These are phyloP conservation scores for Siniperca chuatsi DNA, from an alignment of 2,113 vertebrate genomes.

Conservation along the genomic window DNA sequence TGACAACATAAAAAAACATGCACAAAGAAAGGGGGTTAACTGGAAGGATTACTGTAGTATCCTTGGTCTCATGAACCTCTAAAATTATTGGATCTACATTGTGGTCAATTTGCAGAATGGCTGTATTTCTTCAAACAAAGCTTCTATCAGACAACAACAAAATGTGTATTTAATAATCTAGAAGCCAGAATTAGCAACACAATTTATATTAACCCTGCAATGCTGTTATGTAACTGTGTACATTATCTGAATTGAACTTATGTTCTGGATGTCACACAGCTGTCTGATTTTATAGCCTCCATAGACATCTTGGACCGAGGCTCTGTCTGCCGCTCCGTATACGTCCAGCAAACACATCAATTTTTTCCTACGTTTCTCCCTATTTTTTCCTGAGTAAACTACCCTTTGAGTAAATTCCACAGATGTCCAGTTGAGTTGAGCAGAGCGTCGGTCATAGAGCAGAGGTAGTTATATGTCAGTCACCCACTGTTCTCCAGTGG, in stretches of 20 bases:
- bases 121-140: constrained; percentile 10
- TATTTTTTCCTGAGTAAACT: constrained; percentile 29
- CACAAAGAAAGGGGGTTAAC: neutral
- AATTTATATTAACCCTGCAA: constrained; percentile 8
- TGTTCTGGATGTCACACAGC: constrained; percentile 47
- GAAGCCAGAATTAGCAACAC: neutral
- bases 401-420: constrained; percentile 62
- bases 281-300: constrained; percentile 7
- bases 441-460: constrained; percentile 49
- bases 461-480: constrained; percentile 73
- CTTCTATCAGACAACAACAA: neutral
- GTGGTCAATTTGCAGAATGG: neutral
- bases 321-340: neutral
- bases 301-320: neutral
- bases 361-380: constrained; percentile 20
- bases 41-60: neutral
- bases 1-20: neutral
- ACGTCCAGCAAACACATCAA: neutral
- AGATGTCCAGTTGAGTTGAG: constrained; percentile 70
- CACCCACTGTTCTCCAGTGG: constrained; percentile 68
- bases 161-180: constrained; percentile 17
- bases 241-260: constrained; percentile 29
- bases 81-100: neutral
- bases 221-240: constrained; percentile 54
- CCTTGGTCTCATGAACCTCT: neutral